Base-by-base conservation (phyloP, 2,113 vertebrate genomes). In the Bagarius yarrelli region DNA sequence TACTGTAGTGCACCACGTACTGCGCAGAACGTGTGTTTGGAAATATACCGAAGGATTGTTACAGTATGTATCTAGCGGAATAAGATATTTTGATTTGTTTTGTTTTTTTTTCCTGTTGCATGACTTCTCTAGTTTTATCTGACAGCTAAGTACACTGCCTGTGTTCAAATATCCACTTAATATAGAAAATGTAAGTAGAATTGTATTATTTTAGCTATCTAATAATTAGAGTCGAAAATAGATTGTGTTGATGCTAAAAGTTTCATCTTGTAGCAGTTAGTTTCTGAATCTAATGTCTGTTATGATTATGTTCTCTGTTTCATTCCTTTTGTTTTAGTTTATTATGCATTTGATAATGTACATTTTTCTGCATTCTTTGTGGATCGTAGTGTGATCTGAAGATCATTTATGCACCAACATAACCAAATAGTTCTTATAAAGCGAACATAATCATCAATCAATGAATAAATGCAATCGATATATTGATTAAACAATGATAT, bases 241-340 rank as follows among this genome's bases (percentile, higher is more conserved):
- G 55, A 59, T 59, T 18, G 34, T 59, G 73, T 44, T 57, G 23
- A n/a, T 75, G 40, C 57, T 23, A 13, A 64, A 15, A 18, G 12
- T 76, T 32, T 59, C 55, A 76, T 59, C 73, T 25, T 44, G 73
- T 76, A 76, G 73, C 73, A 76, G 16, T 76, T 76, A 76, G 73
- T 76, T 76, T 76, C 34, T 18, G 55, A 59, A 76, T 76, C 40
- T 76, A 59, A 76, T 76, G 32, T 59, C 40, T 59, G 50, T 73
- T 73, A 55, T n/a, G 1, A 14, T 59, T 18, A 74, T 34, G 21
- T 74, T 56, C 53, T 59, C 55, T 15, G 32, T 34, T 74, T 40
- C 2, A 25, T 40, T 57, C 44, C 5, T 11, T 0, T 75, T n/a
- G n/a, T 75, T 57, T n/a, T 25, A 19, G 19, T 73, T 73, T 21